phyloP scores from a whole-genome alignment of 2,113 vertebrate species.

The Hemibates koningsi region DNA sequence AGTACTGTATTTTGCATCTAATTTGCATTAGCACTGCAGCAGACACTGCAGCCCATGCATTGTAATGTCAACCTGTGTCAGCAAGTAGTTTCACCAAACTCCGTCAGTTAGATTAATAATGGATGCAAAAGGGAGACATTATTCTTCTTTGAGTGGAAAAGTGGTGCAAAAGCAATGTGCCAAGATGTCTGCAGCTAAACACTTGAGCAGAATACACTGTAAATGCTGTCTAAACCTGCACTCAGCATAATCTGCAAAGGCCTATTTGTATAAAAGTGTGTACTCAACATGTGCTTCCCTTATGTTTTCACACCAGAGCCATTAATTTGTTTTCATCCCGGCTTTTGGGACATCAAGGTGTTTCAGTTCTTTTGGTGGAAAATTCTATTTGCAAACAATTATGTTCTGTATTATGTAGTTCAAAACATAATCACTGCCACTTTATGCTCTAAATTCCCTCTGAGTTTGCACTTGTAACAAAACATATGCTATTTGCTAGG shows the following conservation, averaged over 20 bases:
- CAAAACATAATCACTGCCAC: not conserved
- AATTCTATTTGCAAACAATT: constrained; percentile 36
- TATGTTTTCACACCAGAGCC: not conserved
- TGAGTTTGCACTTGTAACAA: not conserved
- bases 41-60: not conserved
- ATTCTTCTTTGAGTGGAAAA: not conserved
- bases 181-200: not conserved
- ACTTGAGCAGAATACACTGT: not conserved
- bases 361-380: not conserved
- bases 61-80: not conserved
- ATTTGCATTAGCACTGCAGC: constrained; percentile 3
- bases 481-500: not conserved
- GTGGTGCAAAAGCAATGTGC: not conserved
- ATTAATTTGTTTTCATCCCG: not conserved
- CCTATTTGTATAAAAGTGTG: not conserved
- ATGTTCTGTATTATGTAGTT: not conserved
- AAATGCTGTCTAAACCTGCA: not conserved
- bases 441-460: not conserved
- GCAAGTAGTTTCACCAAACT: not conserved
- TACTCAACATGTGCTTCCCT: not conserved
- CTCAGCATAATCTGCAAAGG: not conserved
- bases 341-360: constrained; percentile 18
- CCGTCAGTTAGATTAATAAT: not conserved
- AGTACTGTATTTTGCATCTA: not conserved
- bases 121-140: not conserved